Evolutionary conservation across 1,140 invertebrate species (phyloP).

Genomic region (Diploscapter pachys): DNA sequence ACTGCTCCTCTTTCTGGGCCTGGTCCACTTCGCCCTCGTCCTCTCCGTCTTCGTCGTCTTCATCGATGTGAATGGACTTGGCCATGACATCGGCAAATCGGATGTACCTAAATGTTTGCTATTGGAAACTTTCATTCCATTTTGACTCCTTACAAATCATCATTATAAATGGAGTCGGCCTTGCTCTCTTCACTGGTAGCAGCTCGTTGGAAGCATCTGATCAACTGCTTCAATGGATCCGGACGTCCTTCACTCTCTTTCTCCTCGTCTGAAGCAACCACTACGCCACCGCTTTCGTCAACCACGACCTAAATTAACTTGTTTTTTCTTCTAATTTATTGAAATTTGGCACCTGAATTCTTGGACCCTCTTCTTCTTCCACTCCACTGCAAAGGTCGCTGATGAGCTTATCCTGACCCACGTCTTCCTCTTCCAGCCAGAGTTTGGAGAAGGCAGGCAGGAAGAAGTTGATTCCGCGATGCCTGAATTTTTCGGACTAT

Average conservation of each 20-base stretch:
- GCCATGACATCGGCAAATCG: conserved; percentile 95
- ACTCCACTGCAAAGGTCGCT: conserved; percentile 71
- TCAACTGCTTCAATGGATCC: conserved; percentile 89
- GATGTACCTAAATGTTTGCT: conserved; percentile 67
- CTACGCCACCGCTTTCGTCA: no score
- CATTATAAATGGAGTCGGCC: conserved; percentile 75
- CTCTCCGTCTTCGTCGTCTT: conserved; percentile 87
- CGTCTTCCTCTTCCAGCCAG: conserved; percentile 92
- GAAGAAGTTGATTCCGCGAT: conserved; percentile 96
- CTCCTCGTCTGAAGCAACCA: no score
- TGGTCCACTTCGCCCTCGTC: conserved; percentile 66
- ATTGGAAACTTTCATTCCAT: no score
- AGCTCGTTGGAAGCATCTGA: conserved; percentile 91
- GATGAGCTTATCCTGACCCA: conserved; percentile 93
- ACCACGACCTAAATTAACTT: no score
- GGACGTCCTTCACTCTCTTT: conserved; percentile 61
- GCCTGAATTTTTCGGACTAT: conserved; percentile 67
- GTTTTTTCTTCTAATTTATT: no score
- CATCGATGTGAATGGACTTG: conserved; percentile 78
- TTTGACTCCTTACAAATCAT: conserved; percentile 69
- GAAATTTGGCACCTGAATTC: conserved; percentile 8
- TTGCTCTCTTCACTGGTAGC: conserved; percentile 83
- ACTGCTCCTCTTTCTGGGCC: conserved; percentile 98
- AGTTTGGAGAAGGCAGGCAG: conserved; percentile 84
- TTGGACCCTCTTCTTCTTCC: conserved; percentile 46